Percentiles rank a stretch among this genome's conserved stretches.
phyloP scores from a whole-genome alignment of 2,888 invertebrate species.

The Gerris lacustris region DNA sequence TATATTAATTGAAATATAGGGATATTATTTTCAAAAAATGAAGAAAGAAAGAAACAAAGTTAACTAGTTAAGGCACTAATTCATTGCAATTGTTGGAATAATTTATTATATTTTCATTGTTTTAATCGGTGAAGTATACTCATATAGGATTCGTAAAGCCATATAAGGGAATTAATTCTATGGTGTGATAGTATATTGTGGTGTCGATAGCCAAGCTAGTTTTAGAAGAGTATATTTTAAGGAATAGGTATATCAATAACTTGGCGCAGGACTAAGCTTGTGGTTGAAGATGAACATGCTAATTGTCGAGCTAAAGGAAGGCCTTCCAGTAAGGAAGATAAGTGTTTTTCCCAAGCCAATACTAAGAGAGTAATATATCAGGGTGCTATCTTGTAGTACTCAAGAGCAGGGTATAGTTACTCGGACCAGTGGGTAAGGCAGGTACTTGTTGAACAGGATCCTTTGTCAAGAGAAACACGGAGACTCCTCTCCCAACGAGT shows the following conservation, averaged over 20 bases:
- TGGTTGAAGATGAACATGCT: background rate
- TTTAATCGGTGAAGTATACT: too few species aligned
- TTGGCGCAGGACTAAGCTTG: background rate
- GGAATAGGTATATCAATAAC: background rate
- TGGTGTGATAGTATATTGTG: too few species aligned
- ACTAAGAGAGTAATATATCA: constrained; percentile 1
- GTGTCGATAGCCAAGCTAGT: too few species aligned
- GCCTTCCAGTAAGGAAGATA: background rate
- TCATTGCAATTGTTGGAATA: too few species aligned
- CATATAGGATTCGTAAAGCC: too few species aligned
- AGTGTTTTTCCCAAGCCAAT: constrained; percentile 1
- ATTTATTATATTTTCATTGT: too few species aligned
- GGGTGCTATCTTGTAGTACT: background rate
- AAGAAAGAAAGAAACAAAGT: too few species aligned
- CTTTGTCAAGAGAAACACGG: background rate
- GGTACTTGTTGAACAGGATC: constrained; percentile 5
- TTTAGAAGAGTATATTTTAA: background rate
- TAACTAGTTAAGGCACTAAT: too few species aligned
- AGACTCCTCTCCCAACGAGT: background rate
- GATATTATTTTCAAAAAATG: too few species aligned
- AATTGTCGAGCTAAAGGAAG: background rate
- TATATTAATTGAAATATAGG: too few species aligned
- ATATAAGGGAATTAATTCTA: too few species aligned
- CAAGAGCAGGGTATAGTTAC: background rate
- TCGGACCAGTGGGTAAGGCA: background rate